phyloP scores from a whole-genome alignment of 2,888 invertebrate species.

The Anoncus sp. region DNA sequence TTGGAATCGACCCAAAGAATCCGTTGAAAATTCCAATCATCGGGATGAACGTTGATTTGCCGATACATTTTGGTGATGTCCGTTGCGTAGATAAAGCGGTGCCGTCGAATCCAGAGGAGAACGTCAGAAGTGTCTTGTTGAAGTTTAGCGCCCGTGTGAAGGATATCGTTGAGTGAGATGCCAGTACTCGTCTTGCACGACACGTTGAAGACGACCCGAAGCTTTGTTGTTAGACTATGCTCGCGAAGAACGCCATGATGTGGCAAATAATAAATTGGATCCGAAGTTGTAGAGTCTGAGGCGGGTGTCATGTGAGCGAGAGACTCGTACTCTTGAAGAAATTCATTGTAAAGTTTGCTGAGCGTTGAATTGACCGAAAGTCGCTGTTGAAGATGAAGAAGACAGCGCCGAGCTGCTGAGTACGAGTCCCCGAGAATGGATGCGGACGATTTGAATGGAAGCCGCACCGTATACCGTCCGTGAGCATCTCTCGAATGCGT shows the following conservation, averaged over 20 bases:
- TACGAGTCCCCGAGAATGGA: conserved; percentile 18
- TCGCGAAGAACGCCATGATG: conserved; percentile 22
- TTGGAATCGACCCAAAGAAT: too few species aligned
- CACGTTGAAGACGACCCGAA: conserved; percentile 29
- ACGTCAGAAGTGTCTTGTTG: conserved; percentile 49
- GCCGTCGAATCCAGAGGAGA: conserved; percentile 34
- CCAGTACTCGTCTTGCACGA: conserved; percentile 44
- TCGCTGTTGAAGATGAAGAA: conserved; percentile 15
- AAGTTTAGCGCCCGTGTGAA: too few species aligned
- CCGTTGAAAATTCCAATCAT: too few species aligned
- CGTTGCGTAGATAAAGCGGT: too few species aligned
- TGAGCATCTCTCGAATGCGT: conserved; percentile 3
- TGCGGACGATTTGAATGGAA: background rate
- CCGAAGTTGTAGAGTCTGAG: background rate
- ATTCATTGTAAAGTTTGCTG: background rate
- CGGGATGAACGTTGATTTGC: too few species aligned
- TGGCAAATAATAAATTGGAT: conserved; percentile 2
- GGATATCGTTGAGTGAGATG: conserved; percentile 47
- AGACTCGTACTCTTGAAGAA: conserved; percentile 27
- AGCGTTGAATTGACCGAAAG: background rate
- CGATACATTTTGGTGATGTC: too few species aligned
- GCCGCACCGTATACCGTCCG: conserved; percentile 18
- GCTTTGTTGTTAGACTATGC: conserved; percentile 25
- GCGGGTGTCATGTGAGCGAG: conserved; percentile 19
- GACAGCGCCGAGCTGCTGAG: background rate